Evolutionary conservation across 2,797 vertebrate species (phyloP), one percentile per base, ranked within the genome.

Genomic region (Potorous gilbertii): DNA sequence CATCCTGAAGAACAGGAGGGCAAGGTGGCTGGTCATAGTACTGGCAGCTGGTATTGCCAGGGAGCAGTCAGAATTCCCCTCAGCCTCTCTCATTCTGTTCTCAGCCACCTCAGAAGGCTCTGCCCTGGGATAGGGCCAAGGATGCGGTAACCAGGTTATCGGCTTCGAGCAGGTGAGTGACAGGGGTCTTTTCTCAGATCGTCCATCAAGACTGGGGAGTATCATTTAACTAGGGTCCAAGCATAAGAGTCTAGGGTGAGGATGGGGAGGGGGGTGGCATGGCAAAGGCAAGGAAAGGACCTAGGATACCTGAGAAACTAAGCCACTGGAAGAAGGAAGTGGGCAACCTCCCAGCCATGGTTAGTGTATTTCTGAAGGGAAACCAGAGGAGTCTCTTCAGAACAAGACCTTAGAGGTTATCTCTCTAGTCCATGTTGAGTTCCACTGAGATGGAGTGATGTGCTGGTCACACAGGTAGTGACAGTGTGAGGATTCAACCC

Each of bases 1-100:
- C 97, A 97, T 96, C 97, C 97, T 95, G 95, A 95, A 55, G 57
- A 57, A 89, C 34, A 2, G 62, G 11, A 31, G 90, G 94, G 89
- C 27, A 94, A 57, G 4, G 92, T 94, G 13, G 50, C 27, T 55
- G 90, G 57, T 90, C 29, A 31, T 27, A 90, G 90, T 31, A 13
- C 13, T 54, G 90, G 90, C 31, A 55, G 52, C 52, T 55, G 92
- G 94, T 91, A 27, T 52, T 50, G 92, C 91, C 59, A 87, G 40
- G 74, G 74, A 46, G 74, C 0, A 0, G 13, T 3, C 21, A 12
- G 28, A 89, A 34, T 56, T 24, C 14, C 55, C n/a, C 40, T 55
- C 21, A 10, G 29, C 16, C 54, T 66, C 90, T 54, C 21, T 56
- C 46, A 54, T 46, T 87, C 74, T 50, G 74, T 50, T 50, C 40